Conservation (phyloP, 2,113 vertebrate species). For the Tamias sibiricus region DNA sequence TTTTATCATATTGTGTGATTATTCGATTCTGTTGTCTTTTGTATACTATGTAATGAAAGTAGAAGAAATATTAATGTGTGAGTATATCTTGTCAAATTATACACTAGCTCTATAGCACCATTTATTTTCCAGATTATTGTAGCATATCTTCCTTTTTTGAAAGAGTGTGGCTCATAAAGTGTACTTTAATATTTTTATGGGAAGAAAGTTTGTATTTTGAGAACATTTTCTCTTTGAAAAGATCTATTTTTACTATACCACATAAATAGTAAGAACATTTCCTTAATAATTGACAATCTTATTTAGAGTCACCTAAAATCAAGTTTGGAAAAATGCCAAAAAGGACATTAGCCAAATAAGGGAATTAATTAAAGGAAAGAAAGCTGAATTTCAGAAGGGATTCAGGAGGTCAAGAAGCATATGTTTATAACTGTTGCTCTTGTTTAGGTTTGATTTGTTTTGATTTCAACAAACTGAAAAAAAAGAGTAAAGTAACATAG, state of each 20-base stretch:
- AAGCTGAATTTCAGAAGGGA: slow-evolving; percentile 60
- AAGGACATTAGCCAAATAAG: neutral
- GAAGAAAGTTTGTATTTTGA: neutral
- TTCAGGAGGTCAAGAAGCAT: neutral
- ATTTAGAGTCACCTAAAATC: slow-evolving; percentile 70
- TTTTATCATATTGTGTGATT: neutral
- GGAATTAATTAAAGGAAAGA: neutral
- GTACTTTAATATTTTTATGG: neutral
- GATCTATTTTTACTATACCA: fast-evolving
- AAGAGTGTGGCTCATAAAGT: neutral
- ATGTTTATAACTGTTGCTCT: neutral
- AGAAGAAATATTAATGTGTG: neutral
- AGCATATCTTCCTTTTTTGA: neutral
- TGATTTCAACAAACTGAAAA: neutral
- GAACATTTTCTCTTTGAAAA: neutral
- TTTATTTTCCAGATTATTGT: neutral
- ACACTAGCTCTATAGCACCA: neutral
- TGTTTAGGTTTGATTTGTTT: slow-evolving; percentile 28
- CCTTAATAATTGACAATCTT: slow-evolving; percentile 41
- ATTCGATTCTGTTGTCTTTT: neutral
- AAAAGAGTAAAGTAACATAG: neutral
- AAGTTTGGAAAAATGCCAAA: slow-evolving; percentile 68
- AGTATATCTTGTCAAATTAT: neutral
- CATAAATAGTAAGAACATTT: neutral
- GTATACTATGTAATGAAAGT: neutral